Evolutionary conservation across 2,888 invertebrate genomes (phyloP), one percentile per base, ranked within the genome.

Genomic region (Eutolmus rufibarbis): DNA sequence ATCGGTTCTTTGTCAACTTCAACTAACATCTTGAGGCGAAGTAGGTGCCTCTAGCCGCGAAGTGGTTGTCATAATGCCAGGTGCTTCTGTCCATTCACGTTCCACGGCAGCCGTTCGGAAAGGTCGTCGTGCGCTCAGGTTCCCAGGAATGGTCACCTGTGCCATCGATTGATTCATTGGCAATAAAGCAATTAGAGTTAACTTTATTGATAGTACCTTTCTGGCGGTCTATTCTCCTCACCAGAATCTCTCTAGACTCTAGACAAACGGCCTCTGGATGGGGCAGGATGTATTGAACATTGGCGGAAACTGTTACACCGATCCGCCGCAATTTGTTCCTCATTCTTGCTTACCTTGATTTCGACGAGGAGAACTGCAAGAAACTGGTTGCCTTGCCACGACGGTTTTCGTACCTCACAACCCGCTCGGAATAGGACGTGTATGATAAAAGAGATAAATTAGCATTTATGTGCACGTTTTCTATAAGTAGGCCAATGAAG

Each of bases 331-430:
- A 74, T 74, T 74, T 74, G 74, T 56, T 74, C 74, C 74, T 74
- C 43, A 85, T 85, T 85, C 85, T 85, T 46, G 85, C 40, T 85
- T 74, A 85, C 85, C 85, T 85, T 85, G 85, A 85, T 85, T 85
- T 74, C 23, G 43, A 43, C 16, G 43, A 43, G 12, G 74, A 31
- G 74, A 46, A 28, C 23, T n/a, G 5, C 4, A 31, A 14, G 43
- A 81, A 82, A 82, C 56, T 23, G 79, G 79, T 79, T 79, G 19
- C 66, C 23, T 66, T 66, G 14, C 9, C 66, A 66, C 12, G 66
- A 66, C 66, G 66, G 28, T 66, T 66, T 66, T 66, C 66, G 66
- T 66, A 28, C 66, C 66, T 66, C 66, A 23, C 12, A 66, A 66
- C 66, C 66, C 12, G 23, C 23, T 23, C 3, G 23, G 28, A 66